Evolutionary conservation across 2,797 vertebrate species (phyloP).

Genomic region (Hoplostethus mediterraneus): DNA sequence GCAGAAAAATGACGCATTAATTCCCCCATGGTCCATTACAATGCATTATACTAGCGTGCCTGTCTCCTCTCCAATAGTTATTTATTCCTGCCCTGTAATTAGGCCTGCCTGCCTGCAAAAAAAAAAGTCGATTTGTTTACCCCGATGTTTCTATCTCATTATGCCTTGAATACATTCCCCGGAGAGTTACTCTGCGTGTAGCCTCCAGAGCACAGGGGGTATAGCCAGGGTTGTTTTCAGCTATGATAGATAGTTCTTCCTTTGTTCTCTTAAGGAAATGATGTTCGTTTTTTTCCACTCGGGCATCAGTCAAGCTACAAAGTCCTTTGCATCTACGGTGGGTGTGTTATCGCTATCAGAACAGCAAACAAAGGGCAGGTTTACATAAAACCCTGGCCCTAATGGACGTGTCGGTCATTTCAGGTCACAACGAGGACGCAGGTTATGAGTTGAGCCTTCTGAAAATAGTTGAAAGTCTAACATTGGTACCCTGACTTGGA

Average conservation of each 20-base stretch:
- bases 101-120: constrained; percentile 70
- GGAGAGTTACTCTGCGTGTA: constrained; percentile 73
- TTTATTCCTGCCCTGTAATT: constrained; percentile 83
- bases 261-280: constrained; percentile 67
- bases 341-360: constrained; percentile 21
- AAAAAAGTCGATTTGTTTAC: constrained; percentile 82
- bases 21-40: constrained; percentile 69
- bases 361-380: background rate
- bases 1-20: constrained; percentile 73
- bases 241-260: constrained; percentile 64
- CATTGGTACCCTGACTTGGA: background rate
- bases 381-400: constrained; percentile 3
- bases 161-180: constrained; percentile 74
- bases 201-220: constrained; percentile 51
- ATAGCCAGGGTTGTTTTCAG: constrained; percentile 59
- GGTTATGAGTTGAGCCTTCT: background rate
- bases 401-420: background rate
- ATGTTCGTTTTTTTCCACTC: constrained; percentile 36
- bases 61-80: constrained; percentile 73
- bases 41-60: constrained; percentile 68
- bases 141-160: constrained; percentile 80
- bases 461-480: too few species aligned
- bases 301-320: constrained; percentile 48
- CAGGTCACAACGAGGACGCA: background rate
- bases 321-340: constrained; percentile 33